These are phyloP conservation scores for Acanthaster planci DNA, from an alignment of 35 echinoderm and acorn worm genomes.

Conservation along the genomic window DNA sequence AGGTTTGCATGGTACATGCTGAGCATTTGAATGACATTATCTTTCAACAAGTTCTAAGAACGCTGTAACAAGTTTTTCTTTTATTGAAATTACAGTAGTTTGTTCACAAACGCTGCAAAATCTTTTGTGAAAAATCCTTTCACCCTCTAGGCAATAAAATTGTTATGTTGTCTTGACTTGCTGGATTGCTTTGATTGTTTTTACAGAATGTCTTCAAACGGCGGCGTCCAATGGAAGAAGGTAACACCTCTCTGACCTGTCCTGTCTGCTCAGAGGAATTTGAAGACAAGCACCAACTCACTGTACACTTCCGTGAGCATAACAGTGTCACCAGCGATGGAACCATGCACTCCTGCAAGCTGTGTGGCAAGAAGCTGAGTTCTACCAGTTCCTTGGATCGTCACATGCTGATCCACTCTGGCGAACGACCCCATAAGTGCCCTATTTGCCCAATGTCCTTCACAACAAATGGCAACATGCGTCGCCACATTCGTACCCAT, in stretches of 20 bases:
- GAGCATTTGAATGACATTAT: no score
- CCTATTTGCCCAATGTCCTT: slow-evolving; percentile 88
- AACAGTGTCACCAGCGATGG: slow-evolving; percentile 64
- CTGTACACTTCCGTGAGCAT: slow-evolving; percentile 81
- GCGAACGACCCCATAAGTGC: slow-evolving; percentile 91
- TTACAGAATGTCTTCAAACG: slow-evolving; percentile 65
- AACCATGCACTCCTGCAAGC: slow-evolving; percentile 82
- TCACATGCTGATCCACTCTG: slow-evolving; percentile 98
- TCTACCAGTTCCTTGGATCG: slow-evolving; percentile 93
- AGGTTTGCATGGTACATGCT: no score
- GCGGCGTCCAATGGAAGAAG: slow-evolving; percentile 81
- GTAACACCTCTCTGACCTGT: slow-evolving; percentile 68
- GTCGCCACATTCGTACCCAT: slow-evolving; percentile 85
- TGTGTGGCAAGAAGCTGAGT: slow-evolving; percentile 92
- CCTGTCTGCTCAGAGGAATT: slow-evolving; percentile 72
- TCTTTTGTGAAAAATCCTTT: no score
- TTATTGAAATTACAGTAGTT: no score
- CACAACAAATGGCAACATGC: slow-evolving; percentile 99
- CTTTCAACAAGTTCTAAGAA: no score
- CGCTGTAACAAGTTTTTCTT: no score
- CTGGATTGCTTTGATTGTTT: background rate
- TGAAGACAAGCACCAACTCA: slow-evolving; percentile 70
- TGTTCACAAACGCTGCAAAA: no score
- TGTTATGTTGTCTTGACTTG: no score
- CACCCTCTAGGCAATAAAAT: no score